Conservation (phyloP, 2,113 vertebrate species). For the Macquaria australasica region DNA sequence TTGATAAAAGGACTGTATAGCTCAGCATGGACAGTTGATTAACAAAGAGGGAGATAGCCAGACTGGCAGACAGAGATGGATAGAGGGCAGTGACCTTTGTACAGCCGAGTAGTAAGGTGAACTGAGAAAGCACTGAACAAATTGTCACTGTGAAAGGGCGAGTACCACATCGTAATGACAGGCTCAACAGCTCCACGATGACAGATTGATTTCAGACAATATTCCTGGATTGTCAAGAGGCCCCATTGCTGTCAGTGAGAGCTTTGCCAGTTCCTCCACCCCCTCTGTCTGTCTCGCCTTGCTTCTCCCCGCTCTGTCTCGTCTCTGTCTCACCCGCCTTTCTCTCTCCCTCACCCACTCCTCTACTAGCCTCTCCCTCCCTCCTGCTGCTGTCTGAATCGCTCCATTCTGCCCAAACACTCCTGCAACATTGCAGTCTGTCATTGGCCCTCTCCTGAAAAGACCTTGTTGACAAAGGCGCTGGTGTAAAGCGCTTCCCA, state of each 20-base stretch:
- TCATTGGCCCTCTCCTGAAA: slow-evolving; percentile 69
- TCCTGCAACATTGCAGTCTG: slow-evolving; percentile 73
- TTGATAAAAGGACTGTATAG: slow-evolving; percentile 15
- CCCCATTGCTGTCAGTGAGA: slow-evolving; percentile 77
- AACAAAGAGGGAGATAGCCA: slow-evolving; percentile 59
- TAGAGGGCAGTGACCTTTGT: slow-evolving; percentile 68
- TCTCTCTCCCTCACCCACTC: slow-evolving; percentile 57
- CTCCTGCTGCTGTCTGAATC: slow-evolving; percentile 56
- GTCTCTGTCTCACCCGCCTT: slow-evolving; percentile 65
- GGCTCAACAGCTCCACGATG: slow-evolving; percentile 63
- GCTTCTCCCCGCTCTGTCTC: slow-evolving; percentile 53
- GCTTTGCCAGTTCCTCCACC: slow-evolving; percentile 66
- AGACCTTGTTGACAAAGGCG: slow-evolving; percentile 72
- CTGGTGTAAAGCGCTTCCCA: slow-evolving; percentile 71
- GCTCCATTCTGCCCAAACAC: slow-evolving; percentile 72
- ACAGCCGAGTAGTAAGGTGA: slow-evolving; percentile 58
- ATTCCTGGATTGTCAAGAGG: slow-evolving; percentile 77
- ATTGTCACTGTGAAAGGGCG: slow-evolving; percentile 72
- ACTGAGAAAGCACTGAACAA: slow-evolving; percentile 75
- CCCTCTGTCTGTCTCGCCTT: slow-evolving; percentile 60
- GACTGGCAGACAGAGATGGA: slow-evolving; percentile 56
- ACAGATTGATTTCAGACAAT: slow-evolving; percentile 79
- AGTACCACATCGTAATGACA: slow-evolving; percentile 69
- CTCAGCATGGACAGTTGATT: slow-evolving; percentile 40
- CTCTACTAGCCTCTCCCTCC: slow-evolving; percentile 42